A percentile compares a stretch with the other conserved stretches of the same genome.
Conservation (phyloP, 2,113 vertebrate species). For the Lampris incognitus region DNA sequence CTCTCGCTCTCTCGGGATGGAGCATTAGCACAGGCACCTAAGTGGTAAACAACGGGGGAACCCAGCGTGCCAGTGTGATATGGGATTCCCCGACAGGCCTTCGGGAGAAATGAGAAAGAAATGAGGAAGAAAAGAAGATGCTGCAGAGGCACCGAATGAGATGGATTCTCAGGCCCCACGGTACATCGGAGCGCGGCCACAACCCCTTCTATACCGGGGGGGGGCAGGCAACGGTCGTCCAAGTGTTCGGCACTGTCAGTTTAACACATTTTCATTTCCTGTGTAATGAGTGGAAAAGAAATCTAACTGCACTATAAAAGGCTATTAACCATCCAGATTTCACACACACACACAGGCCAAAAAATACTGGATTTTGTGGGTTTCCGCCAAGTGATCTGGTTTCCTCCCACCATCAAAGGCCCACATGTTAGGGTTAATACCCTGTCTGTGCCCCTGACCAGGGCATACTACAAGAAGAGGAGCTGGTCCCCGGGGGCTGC, state of each 20-base stretch:
- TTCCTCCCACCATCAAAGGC: too few species aligned
- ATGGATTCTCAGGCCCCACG: slow-evolving; percentile 26
- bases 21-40: slow-evolving; percentile 77
- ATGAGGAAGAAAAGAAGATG: slow-evolving; percentile 26
- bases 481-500: too few species aligned
- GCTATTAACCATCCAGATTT: not conserved
- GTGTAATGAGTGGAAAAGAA: slow-evolving; percentile 32
- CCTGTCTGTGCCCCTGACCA: too few species aligned
- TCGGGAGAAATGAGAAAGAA: slow-evolving; percentile 67
- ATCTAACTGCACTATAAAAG: slow-evolving; percentile 36
- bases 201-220: slow-evolving; percentile 60
- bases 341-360: not conserved
- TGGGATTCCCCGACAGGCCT: slow-evolving; percentile 63
- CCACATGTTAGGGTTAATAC: too few species aligned
- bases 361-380: too few species aligned
- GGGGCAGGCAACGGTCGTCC: too few species aligned
- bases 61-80: slow-evolving; percentile 65
- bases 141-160: slow-evolving; percentile 20
- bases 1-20: slow-evolving; percentile 14
- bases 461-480: too few species aligned
- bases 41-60: slow-evolving; percentile 55
- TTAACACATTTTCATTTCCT: slow-evolving; percentile 83
- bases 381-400: too few species aligned
- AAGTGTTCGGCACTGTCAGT: slow-evolving; percentile 42
- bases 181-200: slow-evolving; percentile 12